These are phyloP conservation scores for Pyxicephalus adspersus DNA, from an alignment of 2,113 vertebrate species.

Conservation along the genomic window DNA sequence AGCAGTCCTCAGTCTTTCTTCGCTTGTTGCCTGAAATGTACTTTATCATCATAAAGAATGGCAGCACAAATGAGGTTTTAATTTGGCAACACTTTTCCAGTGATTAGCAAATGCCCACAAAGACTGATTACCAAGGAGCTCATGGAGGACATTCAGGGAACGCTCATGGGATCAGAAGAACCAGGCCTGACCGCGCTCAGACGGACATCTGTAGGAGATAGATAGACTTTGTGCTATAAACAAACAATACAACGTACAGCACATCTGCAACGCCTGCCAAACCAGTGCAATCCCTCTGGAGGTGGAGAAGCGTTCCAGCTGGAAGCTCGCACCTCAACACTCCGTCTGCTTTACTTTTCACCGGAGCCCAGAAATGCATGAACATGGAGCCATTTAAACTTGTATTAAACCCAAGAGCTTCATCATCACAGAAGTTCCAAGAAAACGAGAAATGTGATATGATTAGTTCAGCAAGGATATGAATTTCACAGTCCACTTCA, in stretches of 20 bases:
- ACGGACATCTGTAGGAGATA: not conserved
- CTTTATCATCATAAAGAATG: too few species aligned
- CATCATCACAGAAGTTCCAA: not conserved
- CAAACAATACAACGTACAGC: not conserved
- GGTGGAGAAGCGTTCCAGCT: not conserved
- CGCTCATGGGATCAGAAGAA: not conserved
- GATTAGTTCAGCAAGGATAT: too few species aligned
- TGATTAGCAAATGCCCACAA: not conserved
- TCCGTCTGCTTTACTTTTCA: not conserved
- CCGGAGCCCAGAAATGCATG: not conserved
- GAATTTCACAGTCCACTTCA: too few species aligned
- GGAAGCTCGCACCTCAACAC: not conserved
- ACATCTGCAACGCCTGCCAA: not conserved
- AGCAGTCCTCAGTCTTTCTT: too few species aligned
- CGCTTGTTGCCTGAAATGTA: too few species aligned
- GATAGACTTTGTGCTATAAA: conserved; percentile 1
- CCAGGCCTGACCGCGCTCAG: not conserved
- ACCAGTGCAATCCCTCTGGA: not conserved
- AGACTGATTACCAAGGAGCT: not conserved
- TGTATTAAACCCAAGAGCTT: not conserved
- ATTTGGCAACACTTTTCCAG: not conserved
- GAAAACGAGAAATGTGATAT: too few species aligned
- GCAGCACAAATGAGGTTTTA: not conserved
- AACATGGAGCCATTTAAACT: too few species aligned
- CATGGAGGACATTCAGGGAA: not conserved